A percentile compares a stretch with the other conserved stretches of the same genome.
These are phyloP conservation scores for Notarius quadriscutis DNA, from an alignment of 2,113 vertebrate species.

Conservation along the genomic window DNA sequence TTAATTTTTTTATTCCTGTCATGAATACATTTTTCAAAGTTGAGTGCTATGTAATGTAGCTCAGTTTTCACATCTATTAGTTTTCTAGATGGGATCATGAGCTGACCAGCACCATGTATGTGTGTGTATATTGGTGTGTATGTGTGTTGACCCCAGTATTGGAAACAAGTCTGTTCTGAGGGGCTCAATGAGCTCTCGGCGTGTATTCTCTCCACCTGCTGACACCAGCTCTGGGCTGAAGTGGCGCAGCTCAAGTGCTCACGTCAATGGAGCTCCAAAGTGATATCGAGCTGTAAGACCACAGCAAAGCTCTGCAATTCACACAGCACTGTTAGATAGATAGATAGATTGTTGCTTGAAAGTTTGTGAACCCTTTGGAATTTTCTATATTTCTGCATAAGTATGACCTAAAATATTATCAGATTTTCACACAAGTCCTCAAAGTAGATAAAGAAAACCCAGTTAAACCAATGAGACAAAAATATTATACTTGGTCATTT, in stretches of 20 bases:
- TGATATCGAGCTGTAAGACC: slow-evolving; percentile 41
- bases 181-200: slow-evolving; percentile 47
- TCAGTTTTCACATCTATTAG: neutral
- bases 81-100: neutral
- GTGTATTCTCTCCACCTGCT: slow-evolving; percentile 50
- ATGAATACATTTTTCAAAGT: neutral
- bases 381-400: too few species aligned
- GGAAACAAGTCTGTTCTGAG: slow-evolving; percentile 35
- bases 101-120: neutral
- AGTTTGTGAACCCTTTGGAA: too few species aligned
- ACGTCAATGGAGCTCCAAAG: slow-evolving; percentile 45
- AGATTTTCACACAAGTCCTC: too few species aligned
- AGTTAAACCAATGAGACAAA: too few species aligned
- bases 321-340: neutral
- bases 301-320: neutral
- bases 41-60: neutral
- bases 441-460: too few species aligned
- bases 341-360: too few species aligned
- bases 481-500: too few species aligned
- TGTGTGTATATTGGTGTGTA: slow-evolving; percentile 35
- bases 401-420: too few species aligned
- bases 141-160: slow-evolving; percentile 34
- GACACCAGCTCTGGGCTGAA: slow-evolving; percentile 39
- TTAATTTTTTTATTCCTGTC: neutral
- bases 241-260: slow-evolving; percentile 28